A percentile compares a stretch with the other conserved stretches of the same genome.
Evolutionary conservation across 1,140 invertebrate species (phyloP).

Genomic region (Nasonia longicornis): DNA sequence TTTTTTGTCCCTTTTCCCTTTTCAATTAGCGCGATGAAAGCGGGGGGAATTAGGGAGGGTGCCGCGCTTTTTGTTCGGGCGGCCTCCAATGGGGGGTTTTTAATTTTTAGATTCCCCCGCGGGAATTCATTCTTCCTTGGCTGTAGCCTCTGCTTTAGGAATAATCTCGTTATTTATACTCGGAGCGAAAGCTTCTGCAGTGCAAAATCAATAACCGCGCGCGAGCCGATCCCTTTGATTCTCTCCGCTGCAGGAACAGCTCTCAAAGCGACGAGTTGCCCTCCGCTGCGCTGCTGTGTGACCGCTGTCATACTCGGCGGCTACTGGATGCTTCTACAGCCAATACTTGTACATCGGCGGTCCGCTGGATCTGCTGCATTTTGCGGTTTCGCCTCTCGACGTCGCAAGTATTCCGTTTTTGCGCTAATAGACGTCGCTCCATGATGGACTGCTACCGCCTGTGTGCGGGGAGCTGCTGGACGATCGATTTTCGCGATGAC

Average conservation of each 20-base stretch:
- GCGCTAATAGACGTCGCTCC: not conserved
- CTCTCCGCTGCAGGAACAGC: too few relatives aligned
- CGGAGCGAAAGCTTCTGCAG: too few relatives aligned
- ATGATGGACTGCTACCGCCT: not conserved
- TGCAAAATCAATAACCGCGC: too few relatives aligned
- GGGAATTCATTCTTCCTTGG: not conserved
- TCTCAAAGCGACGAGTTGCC: not conserved
- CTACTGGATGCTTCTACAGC: too few relatives aligned
- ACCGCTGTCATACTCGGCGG: too few relatives aligned
- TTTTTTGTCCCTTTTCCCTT: constrained; percentile 3
- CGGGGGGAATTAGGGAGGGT: not conserved
- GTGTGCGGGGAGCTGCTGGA: not conserved
- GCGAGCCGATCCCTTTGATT: too few relatives aligned
- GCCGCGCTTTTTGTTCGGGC: not conserved
- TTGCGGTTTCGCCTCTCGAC: not conserved
- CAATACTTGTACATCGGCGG: not conserved
- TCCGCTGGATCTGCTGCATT: not conserved
- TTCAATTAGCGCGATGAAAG: constrained; percentile 15
- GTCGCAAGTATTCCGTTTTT: not conserved
- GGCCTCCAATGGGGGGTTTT: not conserved
- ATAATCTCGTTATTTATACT: too few relatives aligned
- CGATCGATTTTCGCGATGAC: not conserved
- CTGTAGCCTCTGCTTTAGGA: too few relatives aligned
- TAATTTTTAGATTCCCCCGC: not conserved
- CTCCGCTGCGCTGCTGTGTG: too few relatives aligned